phyloP scores from a whole-genome alignment of 2,797 vertebrate species.

The Poeciliopsis turneri region DNA sequence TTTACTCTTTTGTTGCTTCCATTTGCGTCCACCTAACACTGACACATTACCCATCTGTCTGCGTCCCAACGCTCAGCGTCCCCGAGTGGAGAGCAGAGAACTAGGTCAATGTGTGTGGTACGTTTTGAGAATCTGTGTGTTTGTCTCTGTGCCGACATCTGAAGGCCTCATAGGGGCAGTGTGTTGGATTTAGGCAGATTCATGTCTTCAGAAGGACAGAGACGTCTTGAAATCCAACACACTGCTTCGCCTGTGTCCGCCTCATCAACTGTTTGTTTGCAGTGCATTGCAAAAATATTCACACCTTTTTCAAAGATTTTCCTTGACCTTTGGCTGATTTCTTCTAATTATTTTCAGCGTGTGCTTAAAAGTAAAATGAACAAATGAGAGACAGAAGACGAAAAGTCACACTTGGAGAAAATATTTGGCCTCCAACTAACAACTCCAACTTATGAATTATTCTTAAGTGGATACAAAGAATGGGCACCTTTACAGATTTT shows the following conservation, averaged over 20 bases:
- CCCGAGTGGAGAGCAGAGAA: conserved; percentile 81
- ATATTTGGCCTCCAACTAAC: background rate
- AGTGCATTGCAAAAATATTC: background rate
- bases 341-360: background rate
- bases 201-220: background rate
- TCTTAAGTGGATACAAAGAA: no score
- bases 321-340: conserved; percentile 3
- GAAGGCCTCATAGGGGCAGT: background rate
- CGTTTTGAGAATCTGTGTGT: conserved; percentile 19
- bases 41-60: conserved; percentile 71
- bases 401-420: background rate
- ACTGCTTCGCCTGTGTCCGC: background rate
- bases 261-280: background rate
- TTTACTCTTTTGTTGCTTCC: conserved; percentile 66
- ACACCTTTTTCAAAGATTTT: background rate
- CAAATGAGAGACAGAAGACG: background rate
- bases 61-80: conserved; percentile 78
- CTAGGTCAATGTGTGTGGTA: conserved; percentile 77
- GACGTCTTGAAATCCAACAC: conserved; percentile 4
- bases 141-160: conserved; percentile 12
- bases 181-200: background rate
- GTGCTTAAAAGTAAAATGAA: background rate
- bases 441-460: no score
- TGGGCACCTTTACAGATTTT: no score
- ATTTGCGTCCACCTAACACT: conserved; percentile 74